Evolutionary conservation across 1,140 invertebrate genomes (phyloP), one percentile per base, ranked within the genome.

Genomic region (Habropoda laboriosa): DNA sequence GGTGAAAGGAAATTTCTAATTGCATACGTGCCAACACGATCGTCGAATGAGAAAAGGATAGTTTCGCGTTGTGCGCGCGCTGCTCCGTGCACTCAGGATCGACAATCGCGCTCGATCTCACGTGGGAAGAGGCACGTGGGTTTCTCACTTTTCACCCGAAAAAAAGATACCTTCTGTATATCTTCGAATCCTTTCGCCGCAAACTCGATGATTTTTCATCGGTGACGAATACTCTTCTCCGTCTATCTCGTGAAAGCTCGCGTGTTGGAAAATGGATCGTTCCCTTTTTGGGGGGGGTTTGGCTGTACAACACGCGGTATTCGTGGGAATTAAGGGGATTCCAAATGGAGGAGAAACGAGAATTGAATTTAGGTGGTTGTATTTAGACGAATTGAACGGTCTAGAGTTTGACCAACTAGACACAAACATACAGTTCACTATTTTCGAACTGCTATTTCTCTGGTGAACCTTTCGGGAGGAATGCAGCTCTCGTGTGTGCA

Each of bases 1-100:
- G 53, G 84, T 82, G 84, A 86, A 86, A 85, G 84, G 84, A 85
- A 86, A 86, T 85, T 85, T 86, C 84, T 86, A 86, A 86, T 86
- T 86, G 80, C 83, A 82, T 79, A 64, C 51, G 70, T 49, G 73
- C 40, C 45, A 53, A 32, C 77, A 49, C 73, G 71, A 71, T 51
- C 67, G 60, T 80, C 78, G 55, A 80, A 45, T 64, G 70, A 58
- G 80, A 84, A 77, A 53, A 58, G 73, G 78, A 47, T 32, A 80
- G 40, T 27, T 57, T 40, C 40, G n/a, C n/a, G n/a, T n/a, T n/a
- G n/a, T n/a, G 18, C 18, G 6, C 3, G 3, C 13, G 3, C 30
- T 21, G 57, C 30, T 35, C 32, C 53, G 73, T 64, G 79, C 51
- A 49, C 55, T 73, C 72, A n/a, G 82, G 78, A 83, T 35, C 73